Percentiles rank a stretch among this genome's conserved stretches.
These are phyloP conservation scores for Meandrina meandrites DNA, from an alignment of 92 coral and sea anemone species.

Conservation along the genomic window DNA sequence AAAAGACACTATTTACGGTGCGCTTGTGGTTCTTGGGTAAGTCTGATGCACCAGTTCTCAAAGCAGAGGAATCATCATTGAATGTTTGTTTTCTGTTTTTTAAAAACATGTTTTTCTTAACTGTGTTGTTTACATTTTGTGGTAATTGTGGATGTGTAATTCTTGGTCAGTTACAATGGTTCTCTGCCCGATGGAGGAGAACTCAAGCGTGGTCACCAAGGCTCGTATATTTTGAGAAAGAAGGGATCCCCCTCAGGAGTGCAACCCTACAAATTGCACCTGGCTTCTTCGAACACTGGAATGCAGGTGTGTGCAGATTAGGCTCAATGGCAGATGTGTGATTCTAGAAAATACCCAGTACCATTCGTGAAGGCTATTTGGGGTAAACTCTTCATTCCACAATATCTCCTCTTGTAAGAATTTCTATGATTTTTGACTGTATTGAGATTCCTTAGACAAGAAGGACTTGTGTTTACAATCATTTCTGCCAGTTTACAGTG, in stretches of 20 bases:
- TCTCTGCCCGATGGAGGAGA: conserved; percentile 68
- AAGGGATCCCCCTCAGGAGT: conserved; percentile 79
- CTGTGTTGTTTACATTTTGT: conserved; percentile 8
- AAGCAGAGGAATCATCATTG: not conserved
- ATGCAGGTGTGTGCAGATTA: conserved; percentile 75
- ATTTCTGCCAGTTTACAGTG: too few species aligned
- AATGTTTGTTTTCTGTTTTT: not conserved
- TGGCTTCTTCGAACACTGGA: conserved; percentile 84
- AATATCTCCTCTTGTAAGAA: too few species aligned
- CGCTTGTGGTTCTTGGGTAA: conserved; percentile 76
- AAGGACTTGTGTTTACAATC: too few species aligned
- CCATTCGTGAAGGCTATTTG: not conserved
- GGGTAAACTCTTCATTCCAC: not conserved
- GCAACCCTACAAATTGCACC: conserved; percentile 82
- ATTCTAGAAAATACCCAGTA: conserved; percentile 11
- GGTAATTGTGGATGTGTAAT: conserved; percentile 31
- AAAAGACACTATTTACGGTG: conserved; percentile 64
- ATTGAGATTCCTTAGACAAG: too few species aligned
- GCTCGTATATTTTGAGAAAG: conserved; percentile 68
- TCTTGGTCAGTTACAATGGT: conserved; percentile 80
- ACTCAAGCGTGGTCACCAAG: conserved; percentile 68
- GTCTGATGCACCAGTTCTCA: not conserved
- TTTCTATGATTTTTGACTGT: too few species aligned
- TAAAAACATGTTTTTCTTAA: not conserved
- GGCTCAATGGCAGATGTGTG: conserved; percentile 1